Conservation (phyloP, 2,113 vertebrate genomes). For the Burhinus oedicnemus region DNA sequence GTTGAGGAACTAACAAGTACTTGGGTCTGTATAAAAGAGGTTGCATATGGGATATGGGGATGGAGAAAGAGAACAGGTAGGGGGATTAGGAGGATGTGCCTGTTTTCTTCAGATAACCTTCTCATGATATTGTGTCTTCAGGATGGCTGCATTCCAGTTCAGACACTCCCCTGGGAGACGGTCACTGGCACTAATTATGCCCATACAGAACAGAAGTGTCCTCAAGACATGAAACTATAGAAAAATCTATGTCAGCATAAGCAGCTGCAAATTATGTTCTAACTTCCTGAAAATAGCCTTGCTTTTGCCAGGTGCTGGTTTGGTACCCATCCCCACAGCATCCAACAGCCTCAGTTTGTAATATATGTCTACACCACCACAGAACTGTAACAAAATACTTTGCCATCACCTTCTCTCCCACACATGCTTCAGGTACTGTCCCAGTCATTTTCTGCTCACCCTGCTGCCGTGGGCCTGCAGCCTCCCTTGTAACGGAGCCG, state of each 20-base stretch:
- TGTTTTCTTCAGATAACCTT: background rate
- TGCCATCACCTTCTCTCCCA: background rate
- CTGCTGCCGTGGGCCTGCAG: background rate
- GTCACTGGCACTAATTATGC: conserved; percentile 18
- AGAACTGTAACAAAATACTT: background rate
- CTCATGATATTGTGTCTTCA: background rate
- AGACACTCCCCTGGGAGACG: background rate
- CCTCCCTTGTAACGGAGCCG: background rate
- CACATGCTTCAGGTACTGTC: background rate
- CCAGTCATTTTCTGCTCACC: background rate
- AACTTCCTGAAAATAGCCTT: conserved; percentile 24
- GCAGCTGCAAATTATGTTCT: background rate
- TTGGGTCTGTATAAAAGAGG: background rate
- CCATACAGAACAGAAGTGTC: conserved; percentile 9
- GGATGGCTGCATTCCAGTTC: conserved; percentile 4
- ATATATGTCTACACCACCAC: background rate
- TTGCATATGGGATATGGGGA: background rate
- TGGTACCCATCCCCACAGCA: background rate
- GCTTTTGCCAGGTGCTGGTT: background rate
- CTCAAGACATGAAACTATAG: conserved; percentile 14
- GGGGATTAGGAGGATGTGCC: background rate
- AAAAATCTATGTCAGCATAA: conserved; percentile 30
- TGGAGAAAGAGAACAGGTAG: background rate
- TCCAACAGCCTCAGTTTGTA: background rate
- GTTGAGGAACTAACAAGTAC: background rate